Base-by-base conservation (phyloP, 2,888 invertebrate species). In the Agonopterix alstromeriana region DNA sequence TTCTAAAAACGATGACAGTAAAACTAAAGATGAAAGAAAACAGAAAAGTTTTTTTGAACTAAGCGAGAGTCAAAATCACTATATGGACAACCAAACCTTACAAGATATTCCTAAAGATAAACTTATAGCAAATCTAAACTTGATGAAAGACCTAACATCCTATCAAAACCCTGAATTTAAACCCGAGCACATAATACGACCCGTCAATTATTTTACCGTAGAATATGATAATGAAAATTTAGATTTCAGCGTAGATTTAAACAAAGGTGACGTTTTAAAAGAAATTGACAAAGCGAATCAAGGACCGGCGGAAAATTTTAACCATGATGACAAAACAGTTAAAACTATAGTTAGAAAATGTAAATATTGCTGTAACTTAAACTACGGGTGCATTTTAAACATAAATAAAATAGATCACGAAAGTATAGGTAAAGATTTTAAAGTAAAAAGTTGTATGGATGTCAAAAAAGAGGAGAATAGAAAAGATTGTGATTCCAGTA, bases 131-230 rank as follows among this genome's bases (percentile, higher is more conserved):
- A 71, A 67, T 50, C 49, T 70, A 51, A 63, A 74, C 48, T 52
- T 87, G 49, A 77, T 87, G 53, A 70, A 67, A 27, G 86, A 87
- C 53, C 63, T 87, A 46, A 80, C 86, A 0, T 79, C 81, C 0
- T 51, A 56, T 2, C 61, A 71, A 48, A 73, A 78, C 49, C 54
- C 77, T 40, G 58, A 64, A n/a, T 49, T 68, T 5, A 65, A 57
- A 43, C 43, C 46, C 1, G 80, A 82, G 2, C 71, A 79, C 50
- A 56, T 67, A 14, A 65, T 81, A 43, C 73, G 60, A 42, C 78
- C 73, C 0, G 71, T 85, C 0, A 82, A 85, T 54, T 82, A 82
- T 60, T 85, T 82, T 11, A 80, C 81, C 0, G 67, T 85, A 1
- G 73, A 79, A 59, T 79, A 76, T 12, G 70, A 78, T n/a, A 53